Percentiles rank a stretch among this genome's conserved stretches.
These are phyloP conservation scores for Chalcosyrphus nemorum DNA, from an alignment of 2,888 invertebrate species.

Conservation along the genomic window DNA sequence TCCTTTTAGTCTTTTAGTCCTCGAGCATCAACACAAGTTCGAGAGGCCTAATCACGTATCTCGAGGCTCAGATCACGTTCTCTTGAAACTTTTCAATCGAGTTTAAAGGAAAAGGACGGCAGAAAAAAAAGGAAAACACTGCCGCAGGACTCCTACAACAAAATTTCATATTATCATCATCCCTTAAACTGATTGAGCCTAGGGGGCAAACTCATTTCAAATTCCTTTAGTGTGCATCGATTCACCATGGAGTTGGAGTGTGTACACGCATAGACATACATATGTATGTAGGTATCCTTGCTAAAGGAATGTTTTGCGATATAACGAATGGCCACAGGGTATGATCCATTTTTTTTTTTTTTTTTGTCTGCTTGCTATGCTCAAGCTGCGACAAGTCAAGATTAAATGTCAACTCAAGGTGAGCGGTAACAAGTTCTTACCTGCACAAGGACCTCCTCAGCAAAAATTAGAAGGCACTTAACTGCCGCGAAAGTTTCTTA, in stretches of 20 bases:
- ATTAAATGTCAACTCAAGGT: conserved; percentile 73
- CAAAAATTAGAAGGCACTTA: conserved; percentile 73
- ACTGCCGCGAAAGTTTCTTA: conserved; percentile 68
- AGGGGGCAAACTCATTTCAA: conserved; percentile 67
- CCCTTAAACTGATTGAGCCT: conserved; percentile 72
- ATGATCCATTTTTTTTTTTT: conserved; percentile 69
- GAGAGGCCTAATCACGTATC: conserved; percentile 75
- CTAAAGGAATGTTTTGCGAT: background rate
- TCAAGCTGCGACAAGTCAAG: conserved; percentile 71
- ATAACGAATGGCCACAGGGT: conserved; percentile 63
- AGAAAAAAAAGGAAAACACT: conserved; percentile 26
- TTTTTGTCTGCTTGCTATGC: conserved; percentile 29
- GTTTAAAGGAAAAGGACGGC: conserved; percentile 66
- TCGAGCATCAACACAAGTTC: conserved; percentile 54
- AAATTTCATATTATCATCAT: conserved; percentile 70
- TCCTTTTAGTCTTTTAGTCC: conserved; percentile 10
- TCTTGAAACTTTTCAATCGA: conserved; percentile 74
- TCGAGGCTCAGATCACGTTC: conserved; percentile 75
- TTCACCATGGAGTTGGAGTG: conserved; percentile 29
- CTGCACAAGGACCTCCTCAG: conserved; percentile 47
- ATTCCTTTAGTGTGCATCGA: conserved; percentile 72
- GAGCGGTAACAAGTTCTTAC: conserved; percentile 72
- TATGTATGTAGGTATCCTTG: conserved; percentile 11
- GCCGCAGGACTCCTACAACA: conserved; percentile 70
- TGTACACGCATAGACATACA: conserved; percentile 27